Conservation (phyloP, 2,888 invertebrate species). For the Andrena praecox region DNA sequence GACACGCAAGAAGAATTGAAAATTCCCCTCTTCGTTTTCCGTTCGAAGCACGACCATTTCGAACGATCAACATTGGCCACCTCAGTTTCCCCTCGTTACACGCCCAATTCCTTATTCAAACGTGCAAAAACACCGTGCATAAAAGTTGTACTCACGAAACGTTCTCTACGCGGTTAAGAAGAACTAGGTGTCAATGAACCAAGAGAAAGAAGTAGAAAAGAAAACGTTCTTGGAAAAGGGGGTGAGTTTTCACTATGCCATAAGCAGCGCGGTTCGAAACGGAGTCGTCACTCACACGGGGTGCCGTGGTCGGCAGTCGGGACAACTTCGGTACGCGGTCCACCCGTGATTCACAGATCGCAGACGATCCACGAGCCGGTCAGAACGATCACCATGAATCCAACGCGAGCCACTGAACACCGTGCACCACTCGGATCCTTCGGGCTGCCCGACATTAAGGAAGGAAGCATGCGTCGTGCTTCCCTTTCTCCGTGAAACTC, state of each 20-base stretch:
- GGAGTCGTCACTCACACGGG: slow-evolving; percentile 29
- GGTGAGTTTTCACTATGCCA: background rate
- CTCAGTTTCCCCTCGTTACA: background rate
- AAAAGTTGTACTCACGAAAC: background rate
- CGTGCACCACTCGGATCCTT: slow-evolving; percentile 57
- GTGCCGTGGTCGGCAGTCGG: slow-evolving; percentile 2
- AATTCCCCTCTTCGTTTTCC: background rate
- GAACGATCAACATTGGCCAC: background rate
- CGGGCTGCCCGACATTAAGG: slow-evolving; percentile 51
- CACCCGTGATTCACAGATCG: slow-evolving; percentile 35
- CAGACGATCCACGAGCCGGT: slow-evolving; percentile 28
- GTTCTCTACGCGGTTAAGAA: background rate
- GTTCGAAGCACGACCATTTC: background rate
- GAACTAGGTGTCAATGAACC: background rate
- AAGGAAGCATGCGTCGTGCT: slow-evolving; percentile 74
- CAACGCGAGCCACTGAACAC: slow-evolving; percentile 58
- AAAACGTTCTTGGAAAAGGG: too few relatives aligned
- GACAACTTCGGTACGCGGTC: slow-evolving; percentile 9
- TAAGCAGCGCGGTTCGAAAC: background rate
- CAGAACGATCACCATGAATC: slow-evolving; percentile 60
- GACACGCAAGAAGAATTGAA: background rate
- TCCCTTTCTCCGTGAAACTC: slow-evolving; percentile 64
- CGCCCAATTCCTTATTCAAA: background rate
- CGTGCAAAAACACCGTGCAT: background rate
- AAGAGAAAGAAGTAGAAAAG: background rate